Evolutionary conservation across 2,113 vertebrate genomes (phyloP), one percentile per base, ranked within the genome.

Genomic region (Cyphomyrus plagiostoma): DNA sequence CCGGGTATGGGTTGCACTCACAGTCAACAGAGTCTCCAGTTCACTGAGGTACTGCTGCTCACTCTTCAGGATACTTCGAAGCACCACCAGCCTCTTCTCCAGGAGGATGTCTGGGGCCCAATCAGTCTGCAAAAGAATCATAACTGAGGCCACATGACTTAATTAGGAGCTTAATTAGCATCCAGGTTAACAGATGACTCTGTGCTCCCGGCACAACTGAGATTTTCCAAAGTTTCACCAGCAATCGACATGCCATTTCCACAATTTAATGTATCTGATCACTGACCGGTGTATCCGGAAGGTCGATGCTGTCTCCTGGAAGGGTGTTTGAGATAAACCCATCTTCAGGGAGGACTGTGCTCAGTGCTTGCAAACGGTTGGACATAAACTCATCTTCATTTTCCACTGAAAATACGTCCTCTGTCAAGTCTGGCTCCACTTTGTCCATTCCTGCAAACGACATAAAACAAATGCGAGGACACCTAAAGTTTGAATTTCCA

Each of bases 1-100:
- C 62, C 10, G 1, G 58, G 58, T 26, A 49, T 56, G 17, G 23
- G 23, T 17, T 8, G 0, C 30, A 83, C 21, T 90, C 93, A 96
- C 96, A 94, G 88, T 96, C 13, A 96, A 92, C 91, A 96, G 92
- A 5, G 94, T 87, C 88, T 96, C 95, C 91, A 96, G 93, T 92
- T 96, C 95, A 13, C 90, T 91, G 45, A 96, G 95, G 83, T 95
- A 96, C 62, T 94, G 92, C 92, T 95, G 93, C 89, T 96, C 95
- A 49, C 94, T 94, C 86, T 91, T 91, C 90, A 96, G 86, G 92
- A 96, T 90, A 74, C 93, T 93, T 82, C 88, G 95, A 52, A 96
- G 93, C 45, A 96, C 93, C 66, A 91, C 87, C 0, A 94, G 91
- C 70, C 94, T 95, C 90, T 89, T 94, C 89, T 94, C 92, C 90